Evolutionary conservation across 2,797 vertebrate genomes (phyloP), one percentile per base, ranked within the genome.

Genomic region (Pseudomugil gertrudae): DNA sequence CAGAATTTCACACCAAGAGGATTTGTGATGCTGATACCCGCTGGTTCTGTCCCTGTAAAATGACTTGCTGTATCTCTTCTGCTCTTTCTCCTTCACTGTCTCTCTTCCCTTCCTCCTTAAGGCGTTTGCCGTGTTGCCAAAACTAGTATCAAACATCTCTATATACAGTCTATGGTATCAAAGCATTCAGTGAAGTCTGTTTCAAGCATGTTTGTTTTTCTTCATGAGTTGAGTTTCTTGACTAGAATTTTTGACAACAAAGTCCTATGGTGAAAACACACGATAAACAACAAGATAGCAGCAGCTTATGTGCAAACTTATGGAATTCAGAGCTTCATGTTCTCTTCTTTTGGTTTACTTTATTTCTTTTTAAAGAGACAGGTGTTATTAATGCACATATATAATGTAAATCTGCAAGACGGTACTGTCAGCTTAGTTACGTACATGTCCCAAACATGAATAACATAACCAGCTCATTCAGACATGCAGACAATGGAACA

Each of bases 11-110:
- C 73, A 78, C 69, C 4, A 62, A 73, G 78, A 80, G 79, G 76
- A 84, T 89, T 84, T 87, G 80, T 82, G 78, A 76, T 80, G 71
- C 84, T 69, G 76, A 89, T 88, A 84, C 80, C 77, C 59, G 52
- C 79, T 84, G 80, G 72, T 86, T 84, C 75, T 81, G 72, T 71
- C 82, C 59, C 82, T 85, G 77, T 84, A 72, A 88, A 87, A 82
- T 79, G 69, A 86, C 76, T 84, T 68, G 57, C 69, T 78, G 54
- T 63, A 62, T 66, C 69, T 65, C 63, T 55, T 52, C 45, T 38
- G 29, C 51, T 59, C 36, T 36, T 21, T 51, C 33, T 67, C 53
- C 26, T 13, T 6, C 58, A 7, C 57, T 47, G 56, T 70, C 62
- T 51, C 62, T 51, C 43, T 56, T 48, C 57, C 66, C 57, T 47